These are phyloP conservation scores for Philonicus albiceps DNA, from an alignment of 2,888 invertebrate genomes.

Conservation along the genomic window DNA sequence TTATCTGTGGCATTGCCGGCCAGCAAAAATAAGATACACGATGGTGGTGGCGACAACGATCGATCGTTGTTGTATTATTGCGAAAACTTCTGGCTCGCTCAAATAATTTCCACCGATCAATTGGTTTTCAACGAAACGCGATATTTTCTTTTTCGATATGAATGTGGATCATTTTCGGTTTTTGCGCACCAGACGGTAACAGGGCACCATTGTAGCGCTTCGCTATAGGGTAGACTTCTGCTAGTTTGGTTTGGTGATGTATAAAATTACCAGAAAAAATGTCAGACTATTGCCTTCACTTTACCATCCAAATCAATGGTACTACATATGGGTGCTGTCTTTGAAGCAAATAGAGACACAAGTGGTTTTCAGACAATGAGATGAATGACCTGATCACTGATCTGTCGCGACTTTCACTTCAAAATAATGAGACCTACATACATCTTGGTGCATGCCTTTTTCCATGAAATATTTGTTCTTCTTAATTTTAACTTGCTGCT, in stretches of 20 bases:
- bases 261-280: slow-evolving; percentile 11
- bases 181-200: slow-evolving; percentile 29
- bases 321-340: not conserved
- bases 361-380: slow-evolving; percentile 2
- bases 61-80: not conserved
- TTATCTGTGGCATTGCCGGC: not conserved
- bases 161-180: slow-evolving; percentile 23
- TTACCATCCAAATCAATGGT: not conserved
- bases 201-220: not conserved
- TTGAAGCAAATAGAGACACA: not conserved
- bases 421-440: not conserved
- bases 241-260: not conserved
- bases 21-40: not conserved
- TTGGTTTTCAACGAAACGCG: slow-evolving; percentile 16
- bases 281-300: not conserved
- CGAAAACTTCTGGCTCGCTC: not conserved
- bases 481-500: not conserved
- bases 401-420: not conserved
- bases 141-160: not conserved
- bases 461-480: not conserved
- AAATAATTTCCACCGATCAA: slow-evolving; percentile 6
- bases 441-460: not conserved
- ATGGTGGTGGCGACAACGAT: not conserved
- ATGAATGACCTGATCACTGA: slow-evolving; percentile 9
- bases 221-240: not conserved